Percentiles rank a stretch among this genome's conserved stretches.
These are phyloP conservation scores for Distichodus sexfasciatus DNA, from an alignment of 2,797 vertebrate genomes.

Conservation along the genomic window DNA sequence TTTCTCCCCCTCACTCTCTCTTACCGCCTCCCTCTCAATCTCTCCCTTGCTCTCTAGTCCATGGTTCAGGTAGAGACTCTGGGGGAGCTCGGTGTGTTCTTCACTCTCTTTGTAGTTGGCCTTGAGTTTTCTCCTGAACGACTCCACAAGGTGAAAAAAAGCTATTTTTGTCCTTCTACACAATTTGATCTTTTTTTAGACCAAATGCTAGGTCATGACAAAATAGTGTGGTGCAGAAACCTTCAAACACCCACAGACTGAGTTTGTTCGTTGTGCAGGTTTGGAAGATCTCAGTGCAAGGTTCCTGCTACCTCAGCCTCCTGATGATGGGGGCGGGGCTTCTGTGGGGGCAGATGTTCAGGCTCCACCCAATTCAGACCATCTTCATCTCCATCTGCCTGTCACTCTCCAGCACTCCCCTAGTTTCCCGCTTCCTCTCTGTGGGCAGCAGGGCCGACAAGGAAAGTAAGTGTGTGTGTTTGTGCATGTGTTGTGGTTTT, in stretches of 20 bases:
- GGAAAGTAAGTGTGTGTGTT: constrained; percentile 75
- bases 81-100: constrained; percentile 96
- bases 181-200: no score
- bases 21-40: no score
- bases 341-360: constrained; percentile 88
- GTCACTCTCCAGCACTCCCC: constrained; percentile 93
- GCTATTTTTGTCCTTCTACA: neutral
- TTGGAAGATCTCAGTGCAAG: constrained; percentile 94
- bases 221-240: no score
- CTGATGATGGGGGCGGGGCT: constrained; percentile 90
- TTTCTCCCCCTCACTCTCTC: no score
- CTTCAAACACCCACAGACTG: no score
- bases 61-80: constrained; percentile 97
- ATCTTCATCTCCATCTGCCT: constrained; percentile 96
- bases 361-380: constrained; percentile 86
- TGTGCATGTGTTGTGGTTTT: constrained; percentile 9
- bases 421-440: constrained; percentile 93
- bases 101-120: constrained; percentile 95
- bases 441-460: constrained; percentile 85
- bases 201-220: no score
- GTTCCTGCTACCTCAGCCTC: constrained; percentile 86
- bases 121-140: constrained; percentile 97
- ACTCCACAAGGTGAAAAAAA: constrained; percentile 86
- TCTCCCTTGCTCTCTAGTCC: constrained; percentile 77
- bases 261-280: constrained; percentile 76